Conservation (phyloP, 2,113 vertebrate genomes). For the Pao palembangensis region DNA sequence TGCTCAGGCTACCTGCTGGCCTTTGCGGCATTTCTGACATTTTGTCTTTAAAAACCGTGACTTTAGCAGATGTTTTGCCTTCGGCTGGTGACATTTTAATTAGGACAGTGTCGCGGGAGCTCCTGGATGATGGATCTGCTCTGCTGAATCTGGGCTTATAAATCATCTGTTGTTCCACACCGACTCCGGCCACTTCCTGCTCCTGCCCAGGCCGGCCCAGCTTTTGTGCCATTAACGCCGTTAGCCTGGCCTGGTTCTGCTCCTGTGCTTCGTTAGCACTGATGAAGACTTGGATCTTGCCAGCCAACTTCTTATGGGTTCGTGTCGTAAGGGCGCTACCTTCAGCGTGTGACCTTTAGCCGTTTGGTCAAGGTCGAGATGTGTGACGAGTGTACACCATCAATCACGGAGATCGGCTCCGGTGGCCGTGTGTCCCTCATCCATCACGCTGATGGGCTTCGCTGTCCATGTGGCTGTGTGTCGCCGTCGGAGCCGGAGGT, state of each 20-base stretch:
- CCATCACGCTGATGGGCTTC: conserved; percentile 70
- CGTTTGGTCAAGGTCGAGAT: conserved; percentile 70
- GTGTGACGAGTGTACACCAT: conserved; percentile 64
- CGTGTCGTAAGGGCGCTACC: conserved; percentile 36
- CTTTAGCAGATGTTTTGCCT: not conserved
- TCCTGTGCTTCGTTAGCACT: conserved; percentile 54
- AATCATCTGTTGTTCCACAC: conserved; percentile 59
- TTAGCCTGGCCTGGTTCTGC: conserved; percentile 52
- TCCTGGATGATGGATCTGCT: conserved; percentile 47
- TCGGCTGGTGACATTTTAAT: conserved; percentile 51
- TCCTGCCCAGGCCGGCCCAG: conserved; percentile 35
- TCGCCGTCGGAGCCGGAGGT: conserved; percentile 55
- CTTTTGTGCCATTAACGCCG: conserved; percentile 29
- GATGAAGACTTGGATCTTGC: conserved; percentile 38
- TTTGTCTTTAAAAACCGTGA: not conserved
- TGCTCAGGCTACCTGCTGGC: no score
- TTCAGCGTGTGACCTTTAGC: conserved; percentile 19
- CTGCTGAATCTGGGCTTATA: conserved; percentile 55
- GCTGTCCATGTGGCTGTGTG: conserved; percentile 58
- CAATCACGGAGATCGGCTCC: conserved; percentile 71
- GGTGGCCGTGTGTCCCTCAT: conserved; percentile 75
- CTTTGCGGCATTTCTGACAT: no score
- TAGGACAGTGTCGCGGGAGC: conserved; percentile 43
- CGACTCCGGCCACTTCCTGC: conserved; percentile 44
- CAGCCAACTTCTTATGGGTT: conserved; percentile 11